phyloP scores from a whole-genome alignment of 1,140 invertebrate genomes.

The Frieseomelitta varia region DNA sequence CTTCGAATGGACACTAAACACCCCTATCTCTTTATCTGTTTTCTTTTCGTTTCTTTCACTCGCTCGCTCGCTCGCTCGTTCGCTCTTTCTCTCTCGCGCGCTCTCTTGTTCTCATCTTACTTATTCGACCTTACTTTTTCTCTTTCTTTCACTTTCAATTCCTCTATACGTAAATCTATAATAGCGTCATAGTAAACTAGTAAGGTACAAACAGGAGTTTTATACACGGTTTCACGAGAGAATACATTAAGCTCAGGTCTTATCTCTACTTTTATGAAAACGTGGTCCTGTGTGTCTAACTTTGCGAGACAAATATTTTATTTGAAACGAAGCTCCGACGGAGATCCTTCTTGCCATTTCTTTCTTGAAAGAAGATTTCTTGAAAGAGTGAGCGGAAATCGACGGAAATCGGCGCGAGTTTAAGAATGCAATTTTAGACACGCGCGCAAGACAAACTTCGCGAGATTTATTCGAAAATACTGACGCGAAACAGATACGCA shows the following conservation, averaged over 20 bases:
- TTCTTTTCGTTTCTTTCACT: neutral
- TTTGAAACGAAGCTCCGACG: neutral
- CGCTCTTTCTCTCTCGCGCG: constrained; percentile 14
- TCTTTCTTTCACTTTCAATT: constrained; percentile 21
- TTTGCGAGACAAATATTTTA: constrained; percentile 31
- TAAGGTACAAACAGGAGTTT: constrained; percentile 76
- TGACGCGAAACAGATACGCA: neutral
- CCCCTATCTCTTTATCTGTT: constrained; percentile 37
- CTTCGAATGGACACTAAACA: constrained; percentile 39
- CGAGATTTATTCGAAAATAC: constrained; percentile 1
- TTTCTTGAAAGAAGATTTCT: too few relatives aligned
- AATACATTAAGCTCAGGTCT: constrained; percentile 74
- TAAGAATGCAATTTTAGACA: constrained; percentile 12
- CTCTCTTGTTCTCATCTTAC: constrained; percentile 7
- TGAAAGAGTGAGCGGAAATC: neutral
- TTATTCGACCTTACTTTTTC: neutral
- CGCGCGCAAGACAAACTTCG: constrained; percentile 22
- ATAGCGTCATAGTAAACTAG: constrained; percentile 68
- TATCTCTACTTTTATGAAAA: constrained; percentile 67
- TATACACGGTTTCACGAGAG: constrained; percentile 66
- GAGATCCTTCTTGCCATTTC: neutral
- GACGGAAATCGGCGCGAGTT: constrained; percentile 3
- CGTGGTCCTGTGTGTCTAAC: constrained; percentile 58
- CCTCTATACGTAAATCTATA: constrained; percentile 62
- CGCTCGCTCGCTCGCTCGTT: constrained; percentile 13